Conservation (phyloP, 23 tunicate species). For the Halocynthia aurantium region DNA sequence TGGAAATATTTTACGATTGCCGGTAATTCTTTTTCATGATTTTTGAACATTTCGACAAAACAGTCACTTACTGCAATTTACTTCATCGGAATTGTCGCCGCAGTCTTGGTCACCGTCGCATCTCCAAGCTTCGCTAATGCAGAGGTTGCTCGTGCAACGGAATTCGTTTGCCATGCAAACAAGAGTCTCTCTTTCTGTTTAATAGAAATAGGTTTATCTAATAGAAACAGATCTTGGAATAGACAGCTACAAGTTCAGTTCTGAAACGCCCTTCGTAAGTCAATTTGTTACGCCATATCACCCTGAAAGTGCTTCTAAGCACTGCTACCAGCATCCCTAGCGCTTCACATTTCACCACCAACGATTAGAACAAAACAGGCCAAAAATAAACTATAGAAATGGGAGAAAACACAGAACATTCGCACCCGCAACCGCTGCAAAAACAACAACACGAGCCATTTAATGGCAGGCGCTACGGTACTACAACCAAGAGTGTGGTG, state of each 20-base stretch:
- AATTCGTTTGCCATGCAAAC: slow-evolving; percentile 49
- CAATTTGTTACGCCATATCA: background rate
- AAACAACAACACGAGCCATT: too few species aligned
- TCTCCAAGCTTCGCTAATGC: slow-evolving; percentile 66
- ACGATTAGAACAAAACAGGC: too few species aligned
- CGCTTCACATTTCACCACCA: too few species aligned
- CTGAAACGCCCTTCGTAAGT: background rate
- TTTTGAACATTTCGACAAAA: background rate
- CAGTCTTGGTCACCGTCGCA: slow-evolving; percentile 79
- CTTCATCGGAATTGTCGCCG: slow-evolving; percentile 68
- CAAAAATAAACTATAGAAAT: too few species aligned
- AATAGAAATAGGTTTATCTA: too few species aligned
- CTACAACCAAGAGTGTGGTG: too few species aligned
- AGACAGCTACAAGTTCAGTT: background rate
- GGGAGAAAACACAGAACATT: too few species aligned
- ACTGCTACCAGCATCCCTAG: too few species aligned
- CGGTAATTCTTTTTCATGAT: background rate
- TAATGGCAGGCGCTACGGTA: too few species aligned
- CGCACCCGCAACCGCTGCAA: too few species aligned
- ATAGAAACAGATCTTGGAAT: too few species aligned
- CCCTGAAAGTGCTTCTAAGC: too few species aligned
- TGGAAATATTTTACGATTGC: background rate
- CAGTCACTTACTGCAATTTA: background rate
- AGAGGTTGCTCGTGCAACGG: slow-evolving; percentile 47
- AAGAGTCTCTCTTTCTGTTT: slow-evolving; percentile 14